Evolutionary conservation across 92 coral and sea anemone species (phyloP), one percentile per base, ranked within the genome.

Genomic region (Scolanthus callimorphus): DNA sequence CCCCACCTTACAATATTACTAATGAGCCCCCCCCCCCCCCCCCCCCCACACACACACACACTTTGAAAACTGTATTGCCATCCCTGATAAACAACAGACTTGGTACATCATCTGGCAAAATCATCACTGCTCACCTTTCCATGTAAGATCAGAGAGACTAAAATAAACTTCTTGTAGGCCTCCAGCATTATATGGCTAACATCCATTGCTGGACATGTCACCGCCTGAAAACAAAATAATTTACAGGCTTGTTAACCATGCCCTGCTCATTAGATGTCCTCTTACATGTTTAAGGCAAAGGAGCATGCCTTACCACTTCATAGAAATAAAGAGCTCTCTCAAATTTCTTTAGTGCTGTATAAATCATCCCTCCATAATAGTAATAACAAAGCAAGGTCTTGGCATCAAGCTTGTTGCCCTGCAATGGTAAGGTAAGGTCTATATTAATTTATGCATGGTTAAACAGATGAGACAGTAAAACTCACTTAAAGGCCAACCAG

Each of bases 291-390:
- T n/a, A n/a, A n/a, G n/a, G n/a, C n/a, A n/a, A n/a, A n/a, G n/a
- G n/a, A n/a, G n/a, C n/a, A n/a, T n/a, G n/a, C n/a, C 99, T 53
- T 70, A 94, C 99, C 91, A 94, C 91, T 94, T 94, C 99, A 84
- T 67, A 94, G 70, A 88, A 88, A 82, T 89, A 84, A 30, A 94
- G 78, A 45, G 99, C 96, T 51, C 90, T 89, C 63, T 81, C 88
- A 70, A 74, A 88, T 20, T 81, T 85, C 81, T 94, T 94, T 43
- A 94, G 54, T 2, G 99, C 94, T 44, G 99, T 85, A 66, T 89
- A 94, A 31, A 94, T 88, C 99, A 94, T 94, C 8, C 99, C 99
- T 57, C 96, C 96, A 89, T 94, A 94, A 66, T 94, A 94, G 64
- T 76, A 94, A 62, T 89, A 94, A 4, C 88, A 75, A 23, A 94